Evolutionary conservation across 2,797 vertebrate genomes (phyloP), one percentile per base, ranked within the genome.

Genomic region (Telmatherina bonti): DNA sequence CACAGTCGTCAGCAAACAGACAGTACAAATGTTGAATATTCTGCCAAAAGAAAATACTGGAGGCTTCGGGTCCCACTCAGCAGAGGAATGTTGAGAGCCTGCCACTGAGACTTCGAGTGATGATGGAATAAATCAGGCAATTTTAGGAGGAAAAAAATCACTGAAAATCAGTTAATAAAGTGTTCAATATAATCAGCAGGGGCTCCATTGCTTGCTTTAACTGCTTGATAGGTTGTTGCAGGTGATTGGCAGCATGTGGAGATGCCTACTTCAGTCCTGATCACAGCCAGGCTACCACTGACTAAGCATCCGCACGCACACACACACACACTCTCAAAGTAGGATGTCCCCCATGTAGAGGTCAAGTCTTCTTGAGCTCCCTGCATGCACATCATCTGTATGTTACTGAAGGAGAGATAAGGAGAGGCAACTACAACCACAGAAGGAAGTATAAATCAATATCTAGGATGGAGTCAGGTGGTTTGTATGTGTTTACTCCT

Each of bases 401-500:
- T 68, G 74, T 74, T 80, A 72, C 9, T 31, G 63, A 65, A 72
- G 67, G 59, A 70, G 61, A 53, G 55, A 71, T 27, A 66, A 52
- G 58, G 55, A 65, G 29, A 67, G 31, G 56, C n/a, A 30, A 33
- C 33, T 1, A 58, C 57, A 81, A 74, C 76, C 81, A 72, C 47
- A 52, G 72, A 75, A 62, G 70, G 69, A 72, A 60, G 82, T 72
- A 64, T 74, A 87, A 90, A 91, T 92, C 90, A 90, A 87, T 89
- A 84, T 63, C 76, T 49, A 64, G 75, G 81, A 84, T 62, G 79
- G 57, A 83, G 82, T 76, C 73, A 68, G 78, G 73, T 66, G 78
- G 78, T 89, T 82, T 83, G 84, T 87, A 83, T 85, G 87, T 86
- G 81, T 88, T 91, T 88, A 89, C 86, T 89, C 85, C 87, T 65